Conservation (phyloP, 2,113 vertebrate genomes). For the Bujurquina vittata region DNA sequence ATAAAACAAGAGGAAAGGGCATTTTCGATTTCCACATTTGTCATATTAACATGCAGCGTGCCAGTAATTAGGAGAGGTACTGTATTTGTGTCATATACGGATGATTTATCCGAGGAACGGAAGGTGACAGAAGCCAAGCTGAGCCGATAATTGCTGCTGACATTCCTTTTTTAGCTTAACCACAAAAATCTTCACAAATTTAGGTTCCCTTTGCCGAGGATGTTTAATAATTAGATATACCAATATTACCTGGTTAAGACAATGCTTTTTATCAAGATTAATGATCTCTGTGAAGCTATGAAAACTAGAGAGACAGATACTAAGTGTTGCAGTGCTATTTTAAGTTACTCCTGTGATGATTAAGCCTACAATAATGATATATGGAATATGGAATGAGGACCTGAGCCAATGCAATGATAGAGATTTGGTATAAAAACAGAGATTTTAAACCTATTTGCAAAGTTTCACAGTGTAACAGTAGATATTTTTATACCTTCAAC, state of each 20-base stretch:
- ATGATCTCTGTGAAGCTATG: not conserved
- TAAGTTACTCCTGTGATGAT: not conserved
- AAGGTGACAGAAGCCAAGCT: not conserved
- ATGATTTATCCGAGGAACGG: not conserved
- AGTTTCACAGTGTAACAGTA: not conserved
- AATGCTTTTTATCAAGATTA: not conserved
- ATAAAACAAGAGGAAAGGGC: not conserved
- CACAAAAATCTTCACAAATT: conserved; percentile 42
- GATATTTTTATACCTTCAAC: not conserved
- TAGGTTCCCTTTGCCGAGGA: not conserved
- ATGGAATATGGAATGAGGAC: not conserved
- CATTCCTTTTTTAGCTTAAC: conserved; percentile 15
- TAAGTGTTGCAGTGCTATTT: not conserved
- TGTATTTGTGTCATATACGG: not conserved
- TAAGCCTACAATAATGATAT: not conserved
- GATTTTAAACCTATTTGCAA: not conserved
- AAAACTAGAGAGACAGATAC: not conserved
- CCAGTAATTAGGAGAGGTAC: conserved; percentile 5
- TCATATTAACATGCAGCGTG: not conserved
- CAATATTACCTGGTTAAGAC: not conserved
- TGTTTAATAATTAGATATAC: conserved; percentile 38
- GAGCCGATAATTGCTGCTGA: conserved; percentile 15
- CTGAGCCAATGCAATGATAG: too few species aligned
- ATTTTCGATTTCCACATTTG: not conserved
- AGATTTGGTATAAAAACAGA: not conserved